Base-by-base conservation (phyloP, 2,113 vertebrate genomes). In the Rafetus swinhoei region DNA sequence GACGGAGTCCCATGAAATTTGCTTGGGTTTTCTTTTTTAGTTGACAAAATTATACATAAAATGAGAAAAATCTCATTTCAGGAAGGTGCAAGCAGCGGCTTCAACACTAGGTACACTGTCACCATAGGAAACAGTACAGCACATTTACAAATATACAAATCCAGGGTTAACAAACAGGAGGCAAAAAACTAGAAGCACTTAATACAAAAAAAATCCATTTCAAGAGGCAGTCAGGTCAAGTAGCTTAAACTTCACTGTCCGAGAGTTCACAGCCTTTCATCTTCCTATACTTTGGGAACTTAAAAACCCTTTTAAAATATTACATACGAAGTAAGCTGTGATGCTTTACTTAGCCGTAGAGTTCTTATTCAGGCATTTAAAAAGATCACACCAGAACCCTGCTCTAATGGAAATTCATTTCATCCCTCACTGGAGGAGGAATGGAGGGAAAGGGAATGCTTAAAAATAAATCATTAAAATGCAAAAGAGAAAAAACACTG, bases 31-130 rank as follows among this genome's bases (percentile, higher is more conserved):
- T 57, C 39, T 52, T 79, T 50, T 97, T 97, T 97, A 98, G 97
- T 98, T 96, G 97, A 98, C 97, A 97, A 97, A 98, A 97, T 97
- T 98, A 96, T 98, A 98, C 97, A 98, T 97, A 97, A 97, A 95
- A 97, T 96, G 95, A 97, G 97, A 97, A 97, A 97, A 98, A 96
- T 97, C 97, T 97, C 97, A 97, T 97, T 92, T 94, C 86, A 95
- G 95, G 94, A 95, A 97, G 95, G 95, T 97, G 95, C 96, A 97
- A 97, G 95, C 93, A 92, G 95, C 97, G 96, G 87, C 96, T 96
- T 95, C 54, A 95, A 97, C 97, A 96, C 97, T 95, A 97, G 94
- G 85, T 96, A 97, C 96, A 97, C 97, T 97, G 74, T 94, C 94
- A 96, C 93, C 94, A 97, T 91, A 95, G 95, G 94, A 96, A 97